Evolutionary conservation across 2,797 vertebrate species (phyloP), one percentile per base, ranked within the genome.

Genomic region (Myiothlypis chrysogaster): DNA sequence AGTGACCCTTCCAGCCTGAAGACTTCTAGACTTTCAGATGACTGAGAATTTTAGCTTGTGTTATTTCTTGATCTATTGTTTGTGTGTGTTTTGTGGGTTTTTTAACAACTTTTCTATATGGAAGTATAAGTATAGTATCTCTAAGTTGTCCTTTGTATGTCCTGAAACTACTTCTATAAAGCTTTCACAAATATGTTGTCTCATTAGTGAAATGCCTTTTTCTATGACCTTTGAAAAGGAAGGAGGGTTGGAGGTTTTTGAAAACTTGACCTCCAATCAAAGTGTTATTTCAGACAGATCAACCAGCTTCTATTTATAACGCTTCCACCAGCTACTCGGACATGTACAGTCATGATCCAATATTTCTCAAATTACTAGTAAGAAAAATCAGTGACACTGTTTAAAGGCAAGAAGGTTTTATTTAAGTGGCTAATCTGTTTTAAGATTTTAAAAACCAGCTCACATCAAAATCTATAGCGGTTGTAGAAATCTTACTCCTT

Each of bases 341-440:
- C 28, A 27, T 3, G 23, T 34, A 65, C 77, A 59, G 14, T 10
- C 9, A 35, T 10, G 14, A 49, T 21, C 35, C 43, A 66, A 14
- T 41, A 68, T 25, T 47, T 73, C 35, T 55, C 32, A 15, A 43
- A 66, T 44, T 49, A 27, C 25, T 17, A 25, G 18, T 72, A 91
- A 91, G 59, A 94, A 95, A 68, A 79, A 66, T 41, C 56, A 66
- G 47, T 70, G 81, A 91, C 87, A 32, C 60, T 34, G 8, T 76
- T 94, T 90, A 97, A 98, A 98, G 96, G 95, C 97, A 98, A 97
- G 93, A 96, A 96, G 84, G 73, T 97, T 97, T 98, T 98, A 98
- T 97, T 98, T 97, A 90, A 91, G 90, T 96, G 96, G 97, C 94
- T 87, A 52, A 94, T 91, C 66, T 39, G 90, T 96, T 91, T 79